Percentiles rank a stretch among this genome's conserved stretches.
Conservation (phyloP, 2,888 invertebrate species). For the Diadegma fenestrale region DNA sequence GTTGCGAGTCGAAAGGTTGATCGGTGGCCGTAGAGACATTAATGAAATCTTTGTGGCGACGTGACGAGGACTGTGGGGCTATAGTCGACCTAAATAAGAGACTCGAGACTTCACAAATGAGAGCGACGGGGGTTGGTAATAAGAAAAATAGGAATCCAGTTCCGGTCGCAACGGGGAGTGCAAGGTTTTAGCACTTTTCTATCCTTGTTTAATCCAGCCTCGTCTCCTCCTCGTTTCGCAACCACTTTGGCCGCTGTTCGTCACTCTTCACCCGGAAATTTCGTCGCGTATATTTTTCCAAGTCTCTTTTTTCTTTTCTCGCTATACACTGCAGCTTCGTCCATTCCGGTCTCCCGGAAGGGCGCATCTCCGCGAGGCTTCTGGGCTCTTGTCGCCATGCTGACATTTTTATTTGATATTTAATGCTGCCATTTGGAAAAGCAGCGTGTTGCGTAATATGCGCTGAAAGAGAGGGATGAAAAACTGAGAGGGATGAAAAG, state of each 20-base stretch:
- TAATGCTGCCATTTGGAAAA: conserved; percentile 61
- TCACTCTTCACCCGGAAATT: conserved; percentile 65
- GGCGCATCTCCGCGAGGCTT: conserved; percentile 27
- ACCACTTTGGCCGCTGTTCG: conserved; percentile 39
- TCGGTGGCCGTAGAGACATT: conserved; percentile 43
- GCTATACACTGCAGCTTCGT: conserved; percentile 7
- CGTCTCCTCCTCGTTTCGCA: not conserved
- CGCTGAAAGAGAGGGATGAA: not conserved
- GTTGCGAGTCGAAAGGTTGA: conserved; percentile 35
- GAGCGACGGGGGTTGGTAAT: conserved; percentile 15
- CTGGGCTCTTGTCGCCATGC: conserved; percentile 43
- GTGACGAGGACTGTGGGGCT: not conserved
- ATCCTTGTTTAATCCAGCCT: not conserved
- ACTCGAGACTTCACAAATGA: not conserved
- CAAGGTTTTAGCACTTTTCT: conserved; percentile 4
- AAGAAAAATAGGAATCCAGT: conserved; percentile 41
- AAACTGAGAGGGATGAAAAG: not conserved
- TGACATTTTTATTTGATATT: conserved; percentile 67
- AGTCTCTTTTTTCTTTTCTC: not conserved
- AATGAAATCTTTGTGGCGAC: conserved; percentile 53
- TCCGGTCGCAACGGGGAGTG: conserved; percentile 21
- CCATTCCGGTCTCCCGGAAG: conserved; percentile 13
- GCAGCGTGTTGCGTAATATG: conserved; percentile 36
- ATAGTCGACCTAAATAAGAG: conserved; percentile 60
- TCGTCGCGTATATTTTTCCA: conserved; percentile 42